Evolutionary conservation across 2,888 invertebrate species (phyloP).

Genomic region (Leptopilina drosophilae): DNA sequence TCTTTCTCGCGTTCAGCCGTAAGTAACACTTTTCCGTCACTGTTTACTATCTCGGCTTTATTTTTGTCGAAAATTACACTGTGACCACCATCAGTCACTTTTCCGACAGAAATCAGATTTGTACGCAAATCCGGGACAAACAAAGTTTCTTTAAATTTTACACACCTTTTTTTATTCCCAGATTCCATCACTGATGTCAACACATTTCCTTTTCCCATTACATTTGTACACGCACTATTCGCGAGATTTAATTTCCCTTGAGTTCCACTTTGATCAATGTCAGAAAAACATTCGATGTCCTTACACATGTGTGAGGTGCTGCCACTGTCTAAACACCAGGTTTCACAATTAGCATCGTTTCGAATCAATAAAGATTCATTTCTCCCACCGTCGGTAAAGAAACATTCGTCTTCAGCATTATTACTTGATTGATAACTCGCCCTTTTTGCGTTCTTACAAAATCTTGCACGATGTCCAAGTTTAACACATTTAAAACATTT

Average conservation of each 20-base stretch:
- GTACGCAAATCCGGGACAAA: constrained; percentile 47
- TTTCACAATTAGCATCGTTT: background rate
- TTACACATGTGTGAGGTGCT: constrained; percentile 51
- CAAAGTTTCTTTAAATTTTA: constrained; percentile 41
- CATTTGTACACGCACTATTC: constrained; percentile 40
- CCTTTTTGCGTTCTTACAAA: constrained; percentile 41
- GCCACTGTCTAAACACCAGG: constrained; percentile 53
- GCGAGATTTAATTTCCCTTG: constrained; percentile 45
- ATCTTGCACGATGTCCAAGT: constrained; percentile 45
- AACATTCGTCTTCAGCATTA: background rate
- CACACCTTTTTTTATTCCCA: constrained; percentile 28
- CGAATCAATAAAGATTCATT: no score
- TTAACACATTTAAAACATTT: constrained; percentile 41
- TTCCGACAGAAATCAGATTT: constrained; percentile 52
- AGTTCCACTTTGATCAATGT: constrained; percentile 10
- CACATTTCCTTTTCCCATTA: constrained; percentile 44
- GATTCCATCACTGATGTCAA: constrained; percentile 6
- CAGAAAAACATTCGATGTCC: constrained; percentile 41
- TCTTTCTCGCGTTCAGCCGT: constrained; percentile 32
- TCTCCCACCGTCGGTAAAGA: background rate
- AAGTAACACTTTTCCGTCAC: constrained; percentile 37
- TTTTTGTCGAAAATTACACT: constrained; percentile 44
- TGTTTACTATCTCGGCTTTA: constrained; percentile 43
- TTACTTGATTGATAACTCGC: background rate
- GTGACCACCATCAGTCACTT: constrained; percentile 47